phyloP scores from a whole-genome alignment of 2,113 vertebrate genomes.

The Hystrix brachyura region DNA sequence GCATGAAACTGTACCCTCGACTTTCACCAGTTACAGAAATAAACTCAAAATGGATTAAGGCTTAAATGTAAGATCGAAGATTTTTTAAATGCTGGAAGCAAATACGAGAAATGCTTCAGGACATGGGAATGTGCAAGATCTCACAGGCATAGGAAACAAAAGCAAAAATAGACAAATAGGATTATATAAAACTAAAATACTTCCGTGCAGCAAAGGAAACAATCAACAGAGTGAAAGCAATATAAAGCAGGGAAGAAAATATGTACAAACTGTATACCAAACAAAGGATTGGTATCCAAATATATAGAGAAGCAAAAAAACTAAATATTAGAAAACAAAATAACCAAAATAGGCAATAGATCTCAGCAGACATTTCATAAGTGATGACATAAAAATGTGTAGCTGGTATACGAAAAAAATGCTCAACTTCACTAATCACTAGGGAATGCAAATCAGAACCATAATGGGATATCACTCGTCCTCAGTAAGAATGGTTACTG shows the following conservation, averaged over 20 bases:
- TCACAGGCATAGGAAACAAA: background rate
- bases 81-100: background rate
- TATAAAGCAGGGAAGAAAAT: background rate
- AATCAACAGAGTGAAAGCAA: background rate
- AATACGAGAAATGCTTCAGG: background rate
- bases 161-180: background rate
- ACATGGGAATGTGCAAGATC: background rate
- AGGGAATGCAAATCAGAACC: background rate
- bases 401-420: background rate
- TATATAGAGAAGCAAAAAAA: background rate
- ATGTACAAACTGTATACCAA: background rate
- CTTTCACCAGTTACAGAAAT: background rate
- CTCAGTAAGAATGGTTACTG: background rate
- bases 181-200: background rate
- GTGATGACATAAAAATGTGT: background rate
- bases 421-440: background rate
- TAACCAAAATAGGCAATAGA: background rate
- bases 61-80: background rate
- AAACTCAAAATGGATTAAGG: background rate
- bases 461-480: too few relatives aligned
- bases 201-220: background rate
- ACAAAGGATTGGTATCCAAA: background rate
- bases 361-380: background rate
- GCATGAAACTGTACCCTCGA: background rate
- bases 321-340: background rate